A percentile compares a stretch with the other conserved stretches of the same genome.
Conservation (phyloP, 2,113 vertebrate genomes). For the Callithrix jacchus region DNA sequence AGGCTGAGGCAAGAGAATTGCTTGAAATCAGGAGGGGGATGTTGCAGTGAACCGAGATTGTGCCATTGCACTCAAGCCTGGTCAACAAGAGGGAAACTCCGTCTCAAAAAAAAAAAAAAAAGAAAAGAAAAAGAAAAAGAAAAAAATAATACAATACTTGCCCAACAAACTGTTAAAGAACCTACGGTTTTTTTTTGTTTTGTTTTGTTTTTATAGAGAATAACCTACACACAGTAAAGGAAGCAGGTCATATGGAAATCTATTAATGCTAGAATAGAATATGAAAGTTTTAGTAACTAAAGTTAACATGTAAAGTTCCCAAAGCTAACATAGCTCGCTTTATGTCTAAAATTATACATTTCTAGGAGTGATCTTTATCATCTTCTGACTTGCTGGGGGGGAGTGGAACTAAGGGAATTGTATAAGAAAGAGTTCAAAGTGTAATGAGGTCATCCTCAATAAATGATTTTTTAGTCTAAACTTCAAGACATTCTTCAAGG, state of each 20-base stretch:
- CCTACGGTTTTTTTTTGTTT: no score
- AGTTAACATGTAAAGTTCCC: neutral
- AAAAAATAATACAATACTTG: neutral
- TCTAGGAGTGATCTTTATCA: neutral
- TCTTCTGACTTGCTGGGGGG: no score
- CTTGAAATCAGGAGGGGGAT: no score
- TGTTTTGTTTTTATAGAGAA: neutral
- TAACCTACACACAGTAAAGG: no score
- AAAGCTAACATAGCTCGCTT: neutral
- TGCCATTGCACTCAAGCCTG: no score
- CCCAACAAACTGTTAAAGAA: rapidly evolving
- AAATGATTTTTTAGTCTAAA: neutral
- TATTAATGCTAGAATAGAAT: rapidly evolving
- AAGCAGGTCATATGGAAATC: neutral
- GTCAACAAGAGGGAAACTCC: no score
- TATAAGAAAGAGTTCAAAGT: neutral
- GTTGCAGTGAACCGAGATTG: no score
- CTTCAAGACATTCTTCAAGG: neutral
- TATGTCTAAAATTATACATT: no score
- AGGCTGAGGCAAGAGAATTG: no score
- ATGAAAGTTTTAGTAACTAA: neutral
- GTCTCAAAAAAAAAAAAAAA: no score
- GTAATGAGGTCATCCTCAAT: neutral
- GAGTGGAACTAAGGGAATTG: no score
- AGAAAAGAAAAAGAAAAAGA: rapidly evolving